Evolutionary conservation across 2,888 invertebrate genomes (phyloP), one percentile per base, ranked within the genome.

Genomic region (Lacanobia wlatinum): DNA sequence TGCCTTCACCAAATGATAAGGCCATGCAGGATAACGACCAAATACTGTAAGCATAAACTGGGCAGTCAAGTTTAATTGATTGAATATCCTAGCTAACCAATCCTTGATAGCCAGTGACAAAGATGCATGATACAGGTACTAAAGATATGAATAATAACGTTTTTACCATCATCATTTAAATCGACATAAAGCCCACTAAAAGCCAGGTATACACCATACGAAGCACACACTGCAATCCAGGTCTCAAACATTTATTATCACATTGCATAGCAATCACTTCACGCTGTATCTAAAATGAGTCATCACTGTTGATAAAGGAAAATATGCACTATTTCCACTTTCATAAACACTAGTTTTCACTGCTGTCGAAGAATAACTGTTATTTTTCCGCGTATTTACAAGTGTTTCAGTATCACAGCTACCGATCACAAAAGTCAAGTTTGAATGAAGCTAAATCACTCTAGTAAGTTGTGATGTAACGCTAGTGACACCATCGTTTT

Each of bases 221-320:
- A 88, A 40, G 88, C 85, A 75, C 90, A 91, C 73, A 93, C 81
- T 68, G 86, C 88, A 69, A 93, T 76, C 91, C 93, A 92, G 78
- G 90, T 90, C 84, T 93, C 92, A 86, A 94, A 93, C 90, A 95
- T 95, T 93, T 94, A 90, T 88, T 85, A 87, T 90, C 85, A 85
- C 85, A 80, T 81, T 64, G 68, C 82, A 83, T 65, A 71, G 62
- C 64, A 70, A 74, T 81, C 63, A 84, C 73, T 77, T 55, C 75
- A 83, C 82, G 55, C 28, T 70, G 59, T 66, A 21, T 56, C n/a
- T 14, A 46, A 70, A 83, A 70, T 70, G 40, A 70, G 48, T 67
- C 80, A 82, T 74, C 66, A 83, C 63, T 70, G n/a, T n/a, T 56
- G 40, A 52, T 12, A 21, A 12, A 66, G 53, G 21, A 58, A 59